These are phyloP conservation scores for Pherbina coryleti DNA, from an alignment of 2,888 invertebrate species.

Conservation along the genomic window DNA sequence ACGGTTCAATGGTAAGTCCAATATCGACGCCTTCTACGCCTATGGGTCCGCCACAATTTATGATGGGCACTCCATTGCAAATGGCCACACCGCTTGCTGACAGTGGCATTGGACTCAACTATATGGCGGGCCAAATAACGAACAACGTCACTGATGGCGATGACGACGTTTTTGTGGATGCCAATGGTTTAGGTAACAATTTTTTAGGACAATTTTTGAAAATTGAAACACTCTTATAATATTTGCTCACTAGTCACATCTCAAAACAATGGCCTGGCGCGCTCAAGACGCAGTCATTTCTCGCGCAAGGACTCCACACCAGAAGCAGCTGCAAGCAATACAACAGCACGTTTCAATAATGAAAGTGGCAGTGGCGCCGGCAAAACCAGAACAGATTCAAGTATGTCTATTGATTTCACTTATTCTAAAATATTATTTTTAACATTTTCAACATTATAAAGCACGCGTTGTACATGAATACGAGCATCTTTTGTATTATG, in stretches of 20 bases:
- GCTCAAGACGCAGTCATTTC: conserved; percentile 69
- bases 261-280: conserved; percentile 59
- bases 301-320: conserved; percentile 69
- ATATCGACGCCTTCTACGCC: conserved; percentile 66
- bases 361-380: conserved; percentile 50
- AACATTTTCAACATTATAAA: conserved; percentile 44
- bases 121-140: conserved; percentile 59
- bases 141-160: conserved; percentile 62
- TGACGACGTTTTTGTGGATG: conserved; percentile 67
- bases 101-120: conserved; percentile 69
- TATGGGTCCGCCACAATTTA: conserved; percentile 62
- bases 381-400: conserved; percentile 48
- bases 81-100: conserved; percentile 63
- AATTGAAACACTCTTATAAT: neutral
- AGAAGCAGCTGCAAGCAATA: conserved; percentile 54
- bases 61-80: conserved; percentile 59
- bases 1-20: conserved; percentile 65
- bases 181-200: conserved; percentile 54
- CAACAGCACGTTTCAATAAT: conserved; percentile 49
- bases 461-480: conserved; percentile 68
- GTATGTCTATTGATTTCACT: conserved; percentile 50
- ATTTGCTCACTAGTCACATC: too few relatives aligned
- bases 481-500: conserved; percentile 66
- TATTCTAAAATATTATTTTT: neutral
- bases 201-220: neutral